phyloP scores from a whole-genome alignment of 1,140 invertebrate species.

The Drosophila tani region DNA sequence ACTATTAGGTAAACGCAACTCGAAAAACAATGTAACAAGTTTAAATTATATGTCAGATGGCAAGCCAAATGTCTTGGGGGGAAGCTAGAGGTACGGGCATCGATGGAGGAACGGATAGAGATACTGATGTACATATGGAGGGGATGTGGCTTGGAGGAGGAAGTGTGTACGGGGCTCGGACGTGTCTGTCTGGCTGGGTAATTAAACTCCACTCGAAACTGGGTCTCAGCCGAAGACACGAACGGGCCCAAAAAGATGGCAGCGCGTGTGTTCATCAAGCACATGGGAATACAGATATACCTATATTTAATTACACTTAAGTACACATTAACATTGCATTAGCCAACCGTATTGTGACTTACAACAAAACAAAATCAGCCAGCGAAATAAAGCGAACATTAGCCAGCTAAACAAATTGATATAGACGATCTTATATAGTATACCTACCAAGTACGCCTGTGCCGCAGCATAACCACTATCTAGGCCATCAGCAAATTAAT shows the following conservation, averaged over 20 bases:
- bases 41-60: constrained; percentile 55
- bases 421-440: constrained; percentile 40
- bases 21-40: constrained; percentile 43
- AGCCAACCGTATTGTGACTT: constrained; percentile 82
- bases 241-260: constrained; percentile 19
- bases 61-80: constrained; percentile 39
- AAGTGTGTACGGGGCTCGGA: constrained; percentile 8
- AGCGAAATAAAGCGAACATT: constrained; percentile 24
- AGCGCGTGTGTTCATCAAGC: constrained; percentile 37
- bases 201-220: constrained; percentile 58
- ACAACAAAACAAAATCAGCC: constrained; percentile 51
- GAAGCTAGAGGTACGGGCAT: constrained; percentile 16
- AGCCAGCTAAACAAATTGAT: constrained; percentile 56
- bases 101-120: constrained; percentile 14
- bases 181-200: constrained; percentile 40
- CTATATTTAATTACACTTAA: constrained; percentile 47
- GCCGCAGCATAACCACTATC: constrained; percentile 53
- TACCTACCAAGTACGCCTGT: constrained; percentile 65
- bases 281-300: constrained; percentile 28
- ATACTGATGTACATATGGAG: constrained; percentile 28
- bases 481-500: constrained; percentile 76
- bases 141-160: constrained; percentile 6
- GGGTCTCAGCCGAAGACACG: constrained; percentile 47
- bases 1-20: constrained; percentile 40
- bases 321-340: constrained; percentile 59